Conservation (phyloP, 53 echinoderm and acorn worm species). For the Hippasteria phrygiana region DNA sequence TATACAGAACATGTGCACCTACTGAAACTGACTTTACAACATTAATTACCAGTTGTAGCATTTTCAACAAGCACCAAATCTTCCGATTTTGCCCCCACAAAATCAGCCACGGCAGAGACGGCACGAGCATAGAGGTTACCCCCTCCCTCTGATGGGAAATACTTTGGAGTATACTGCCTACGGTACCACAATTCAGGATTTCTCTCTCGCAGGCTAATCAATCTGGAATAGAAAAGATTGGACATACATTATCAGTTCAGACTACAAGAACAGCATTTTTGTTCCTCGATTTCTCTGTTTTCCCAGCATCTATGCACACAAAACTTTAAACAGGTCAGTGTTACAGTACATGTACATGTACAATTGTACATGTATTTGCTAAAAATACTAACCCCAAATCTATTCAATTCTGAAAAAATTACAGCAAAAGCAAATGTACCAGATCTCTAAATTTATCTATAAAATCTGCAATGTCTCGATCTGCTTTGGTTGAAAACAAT, state of each 20-base stretch:
- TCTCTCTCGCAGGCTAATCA: conserved; percentile 72
- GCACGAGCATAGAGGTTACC: conserved; percentile 52
- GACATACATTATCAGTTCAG: background rate
- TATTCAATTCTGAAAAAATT: no score
- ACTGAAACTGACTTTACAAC: background rate
- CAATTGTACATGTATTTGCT: no score
- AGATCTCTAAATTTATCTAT: no score
- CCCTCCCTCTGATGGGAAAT: background rate
- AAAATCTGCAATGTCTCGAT: no score
- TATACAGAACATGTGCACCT: background rate
- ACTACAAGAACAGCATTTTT: no score
- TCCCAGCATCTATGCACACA: no score
- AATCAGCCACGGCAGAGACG: conserved; percentile 73
- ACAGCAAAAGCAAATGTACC: no score
- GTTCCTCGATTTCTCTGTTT: no score
- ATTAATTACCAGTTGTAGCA: conserved; percentile 75
- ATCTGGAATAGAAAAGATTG: conserved; percentile 47
- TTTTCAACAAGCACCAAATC: conserved; percentile 89
- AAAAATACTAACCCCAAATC: no score
- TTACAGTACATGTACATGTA: no score
- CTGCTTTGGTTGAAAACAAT: no score
- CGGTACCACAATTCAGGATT: conserved; percentile 85
- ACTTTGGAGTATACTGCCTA: conserved; percentile 18
- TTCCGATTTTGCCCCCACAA: conserved; percentile 76
- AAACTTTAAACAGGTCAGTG: no score